These are phyloP conservation scores for Pammene aurita DNA, from an alignment of 2,888 invertebrate species.

Conservation along the genomic window DNA sequence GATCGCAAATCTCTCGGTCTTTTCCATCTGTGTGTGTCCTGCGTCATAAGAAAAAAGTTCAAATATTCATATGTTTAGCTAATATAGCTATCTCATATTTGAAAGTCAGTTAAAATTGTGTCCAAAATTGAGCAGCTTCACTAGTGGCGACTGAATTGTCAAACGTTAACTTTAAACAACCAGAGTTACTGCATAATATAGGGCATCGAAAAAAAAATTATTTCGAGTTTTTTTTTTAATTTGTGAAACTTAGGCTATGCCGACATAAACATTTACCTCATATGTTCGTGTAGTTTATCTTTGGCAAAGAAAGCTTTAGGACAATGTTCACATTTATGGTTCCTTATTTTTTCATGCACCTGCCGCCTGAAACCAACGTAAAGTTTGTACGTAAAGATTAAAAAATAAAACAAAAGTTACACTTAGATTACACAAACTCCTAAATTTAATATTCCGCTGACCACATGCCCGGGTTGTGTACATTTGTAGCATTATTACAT, in stretches of 20 bases:
- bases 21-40: slow-evolving; percentile 73
- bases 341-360: background rate
- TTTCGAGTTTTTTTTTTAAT: too few species aligned
- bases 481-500: background rate
- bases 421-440: too few species aligned
- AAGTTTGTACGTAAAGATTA: background rate
- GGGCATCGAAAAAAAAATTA: too few species aligned
- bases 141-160: too few species aligned
- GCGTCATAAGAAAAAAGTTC: slow-evolving; percentile 10
- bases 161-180: too few species aligned
- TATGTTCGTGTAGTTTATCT: slow-evolving; percentile 2
- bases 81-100: too few species aligned
- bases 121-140: too few species aligned
- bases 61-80: too few species aligned
- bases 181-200: too few species aligned
- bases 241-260: background rate
- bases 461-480: too few species aligned
- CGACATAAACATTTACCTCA: background rate
- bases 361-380: background rate
- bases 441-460: too few species aligned
- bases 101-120: too few species aligned
- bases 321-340: slow-evolving; percentile 1
- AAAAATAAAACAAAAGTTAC: background rate
- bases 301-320: background rate
- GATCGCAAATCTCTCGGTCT: background rate